Percentiles rank a stretch among this genome's conserved stretches.
Conservation (phyloP, 1,140 invertebrate genomes). For the Leptestheria dahalacensis region DNA sequence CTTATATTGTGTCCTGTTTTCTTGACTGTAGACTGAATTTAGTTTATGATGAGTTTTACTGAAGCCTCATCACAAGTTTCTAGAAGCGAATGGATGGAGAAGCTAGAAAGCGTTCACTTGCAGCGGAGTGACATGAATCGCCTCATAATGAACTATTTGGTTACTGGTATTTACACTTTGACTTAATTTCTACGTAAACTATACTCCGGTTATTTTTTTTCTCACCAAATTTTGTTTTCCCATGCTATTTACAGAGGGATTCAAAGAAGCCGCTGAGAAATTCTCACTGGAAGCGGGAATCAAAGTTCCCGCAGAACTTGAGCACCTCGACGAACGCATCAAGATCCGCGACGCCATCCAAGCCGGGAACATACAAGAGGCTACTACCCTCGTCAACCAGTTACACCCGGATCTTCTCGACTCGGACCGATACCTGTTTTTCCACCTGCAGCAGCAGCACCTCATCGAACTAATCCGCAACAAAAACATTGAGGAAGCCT, state of each 20-base stretch:
- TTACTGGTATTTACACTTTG: slow-evolving; percentile 47
- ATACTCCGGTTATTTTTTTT: neutral
- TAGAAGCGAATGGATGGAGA: slow-evolving; percentile 48
- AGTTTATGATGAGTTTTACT: slow-evolving; percentile 8
- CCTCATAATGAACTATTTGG: slow-evolving; percentile 95
- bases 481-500: slow-evolving; percentile 80
- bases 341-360: slow-evolving; percentile 88
- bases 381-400: slow-evolving; percentile 82
- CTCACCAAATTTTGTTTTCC: neutral
- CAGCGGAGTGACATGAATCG: slow-evolving; percentile 87
- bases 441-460: slow-evolving; percentile 89
- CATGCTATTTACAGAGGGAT: slow-evolving; percentile 56
- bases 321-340: slow-evolving; percentile 81
- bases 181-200: slow-evolving; percentile 1
- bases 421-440: slow-evolving; percentile 87
- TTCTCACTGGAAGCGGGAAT: slow-evolving; percentile 89
- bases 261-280: slow-evolving; percentile 94
- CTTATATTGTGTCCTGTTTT: neutral
- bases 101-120: slow-evolving; percentile 61
- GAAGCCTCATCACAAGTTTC: slow-evolving; percentile 15
- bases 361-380: slow-evolving; percentile 79
- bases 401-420: slow-evolving; percentile 88
- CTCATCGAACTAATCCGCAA: slow-evolving; percentile 82
- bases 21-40: neutral
- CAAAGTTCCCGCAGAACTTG: slow-evolving; percentile 67